Conservation (phyloP, 2,888 invertebrate genomes). For the Xylocampa areola region DNA sequence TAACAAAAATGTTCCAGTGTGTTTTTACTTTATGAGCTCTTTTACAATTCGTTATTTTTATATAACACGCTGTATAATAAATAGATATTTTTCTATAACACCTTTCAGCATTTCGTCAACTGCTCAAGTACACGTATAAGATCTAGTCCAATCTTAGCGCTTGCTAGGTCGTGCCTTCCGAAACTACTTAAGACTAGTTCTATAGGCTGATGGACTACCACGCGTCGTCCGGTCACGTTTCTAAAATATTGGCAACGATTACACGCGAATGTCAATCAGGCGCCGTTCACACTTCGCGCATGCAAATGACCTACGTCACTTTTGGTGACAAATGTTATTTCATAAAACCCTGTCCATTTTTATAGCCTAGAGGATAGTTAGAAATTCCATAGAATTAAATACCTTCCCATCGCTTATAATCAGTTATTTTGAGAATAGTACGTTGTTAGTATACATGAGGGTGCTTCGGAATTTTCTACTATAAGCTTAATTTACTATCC, state of each 20-base stretch:
- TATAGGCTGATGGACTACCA: slow-evolving; percentile 39
- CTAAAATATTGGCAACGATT: slow-evolving; percentile 72
- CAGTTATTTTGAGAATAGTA: background rate
- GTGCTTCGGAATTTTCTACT: background rate
- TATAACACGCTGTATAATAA: too few species aligned
- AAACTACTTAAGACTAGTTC: slow-evolving; percentile 17
- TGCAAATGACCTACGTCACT: slow-evolving; percentile 58
- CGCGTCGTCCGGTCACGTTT: slow-evolving; percentile 73
- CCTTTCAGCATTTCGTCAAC: too few species aligned
- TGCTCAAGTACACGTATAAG: background rate
- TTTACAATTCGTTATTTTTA: too few species aligned
- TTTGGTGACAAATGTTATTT: slow-evolving; percentile 38
- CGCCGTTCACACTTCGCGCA: slow-evolving; percentile 55
- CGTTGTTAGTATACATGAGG: background rate
- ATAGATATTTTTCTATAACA: too few species aligned
- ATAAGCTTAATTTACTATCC: background rate
- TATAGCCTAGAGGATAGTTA: background rate
- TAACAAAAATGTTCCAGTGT: too few species aligned
- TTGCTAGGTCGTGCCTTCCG: slow-evolving; percentile 22
- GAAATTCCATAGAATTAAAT: slow-evolving; percentile 15
- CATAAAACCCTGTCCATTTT: slow-evolving; percentile 33
- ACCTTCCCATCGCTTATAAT: slow-evolving; percentile 8
- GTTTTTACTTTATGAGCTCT: too few species aligned
- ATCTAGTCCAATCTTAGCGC: background rate
- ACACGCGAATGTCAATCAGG: slow-evolving; percentile 73